Base-by-base conservation (phyloP, 2,797 vertebrate genomes). In the Synaphobranchus kaupii region DNA sequence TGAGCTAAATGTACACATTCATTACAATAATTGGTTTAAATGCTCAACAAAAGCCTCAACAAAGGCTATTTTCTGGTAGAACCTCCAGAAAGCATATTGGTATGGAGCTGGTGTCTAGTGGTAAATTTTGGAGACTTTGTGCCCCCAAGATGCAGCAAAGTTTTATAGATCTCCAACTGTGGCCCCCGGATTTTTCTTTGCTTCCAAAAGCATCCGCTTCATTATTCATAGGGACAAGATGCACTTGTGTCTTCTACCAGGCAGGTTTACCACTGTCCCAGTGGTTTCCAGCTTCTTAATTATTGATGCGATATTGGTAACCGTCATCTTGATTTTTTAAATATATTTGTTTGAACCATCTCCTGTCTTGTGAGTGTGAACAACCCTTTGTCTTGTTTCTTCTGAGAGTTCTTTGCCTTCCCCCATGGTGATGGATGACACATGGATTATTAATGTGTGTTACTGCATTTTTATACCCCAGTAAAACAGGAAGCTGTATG, bases 381-480 rank as follows among this genome's bases (percentile, higher is more conserved):
- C 63, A 28, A 68, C 25, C 63, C 8, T 68, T 28, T 68, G n/a
- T 68, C 63, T 68, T 28, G 63, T 68, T 28, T 28, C 25, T 28
- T 28, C 63, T 68, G 63, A 68, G 63, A 9, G 25, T n/a, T 68
- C 25, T 68, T 68, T 28, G 63, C 25, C n/a, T 68, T 68, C 28
- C 25, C 63, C 63, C 63, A 28, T 39, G 39, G 39, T 39, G 39
- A 68, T 28, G n/a, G 63, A 60, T 60, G 15, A 39, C 39, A 39
- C 8, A 68, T 63, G 60, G 60, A 63, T 63, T 63, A 4, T 25
- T 7, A 63, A 25, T n/a, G 60, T 22, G 60, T 22, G 60, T n/a
- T 68, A 68, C 63, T 68, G n/a, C 25, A 68, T 28, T 68, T 68
- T 68, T 68, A 68, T 68, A 68, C n/a, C 63, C 63, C n/a, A 68